These are phyloP conservation scores for Drosophila pallidifrons DNA, from an alignment of 1,140 invertebrate species.

Conservation along the genomic window DNA sequence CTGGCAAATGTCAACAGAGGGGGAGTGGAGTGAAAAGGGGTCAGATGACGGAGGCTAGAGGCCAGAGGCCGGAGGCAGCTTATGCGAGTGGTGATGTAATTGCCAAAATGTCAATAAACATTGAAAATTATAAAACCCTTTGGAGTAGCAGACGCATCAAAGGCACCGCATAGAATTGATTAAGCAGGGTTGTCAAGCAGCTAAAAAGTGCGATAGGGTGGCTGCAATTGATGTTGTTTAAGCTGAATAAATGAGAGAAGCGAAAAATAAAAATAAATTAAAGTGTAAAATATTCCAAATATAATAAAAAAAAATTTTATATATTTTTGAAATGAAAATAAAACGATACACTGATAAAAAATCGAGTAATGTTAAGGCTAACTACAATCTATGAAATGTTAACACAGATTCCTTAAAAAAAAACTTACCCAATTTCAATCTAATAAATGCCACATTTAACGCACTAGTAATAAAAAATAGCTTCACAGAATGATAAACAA, in stretches of 20 bases:
- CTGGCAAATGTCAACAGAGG: conserved; percentile 26
- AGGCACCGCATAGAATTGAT: conserved; percentile 58
- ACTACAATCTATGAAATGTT: no score
- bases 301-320: neutral
- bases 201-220: conserved; percentile 7
- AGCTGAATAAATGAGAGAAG: neutral
- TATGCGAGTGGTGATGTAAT: conserved; percentile 34
- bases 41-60: neutral
- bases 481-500: no score
- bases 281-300: neutral
- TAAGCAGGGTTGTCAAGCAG: conserved; percentile 60
- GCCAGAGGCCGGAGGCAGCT: neutral
- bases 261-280: neutral
- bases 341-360: no score
- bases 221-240: neutral
- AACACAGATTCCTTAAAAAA: no score
- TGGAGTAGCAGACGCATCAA: conserved; percentile 41
- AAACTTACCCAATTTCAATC: no score
- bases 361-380: no score
- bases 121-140: conserved; percentile 47
- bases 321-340: no score
- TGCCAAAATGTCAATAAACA: conserved; percentile 67
- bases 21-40: neutral
- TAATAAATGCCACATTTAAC: no score
- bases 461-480: no score